Evolutionary conservation across 2,888 invertebrate genomes (phyloP).

Genomic region (Drepana falcataria): DNA sequence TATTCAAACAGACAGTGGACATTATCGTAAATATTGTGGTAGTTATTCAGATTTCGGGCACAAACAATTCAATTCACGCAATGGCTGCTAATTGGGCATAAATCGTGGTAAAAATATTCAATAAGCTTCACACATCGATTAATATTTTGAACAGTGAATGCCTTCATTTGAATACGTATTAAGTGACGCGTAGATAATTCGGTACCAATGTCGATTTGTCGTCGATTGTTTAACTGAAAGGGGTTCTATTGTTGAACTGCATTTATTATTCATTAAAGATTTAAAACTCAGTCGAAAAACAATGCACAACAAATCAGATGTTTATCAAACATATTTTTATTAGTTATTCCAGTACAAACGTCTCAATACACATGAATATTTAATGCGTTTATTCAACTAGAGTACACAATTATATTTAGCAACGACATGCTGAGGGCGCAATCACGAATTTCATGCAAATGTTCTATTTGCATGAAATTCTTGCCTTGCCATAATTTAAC

Average conservation of each 20-base stretch:
- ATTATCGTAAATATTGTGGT: constrained; percentile 78
- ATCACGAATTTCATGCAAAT: constrained; percentile 43
- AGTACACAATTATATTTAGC: constrained; percentile 20
- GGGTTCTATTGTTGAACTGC: constrained; percentile 39
- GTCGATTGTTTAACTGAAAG: constrained; percentile 39
- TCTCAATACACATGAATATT: constrained; percentile 20
- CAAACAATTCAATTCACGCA: constrained; percentile 78
- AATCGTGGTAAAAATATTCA: constrained; percentile 73
- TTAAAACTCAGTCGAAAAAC: constrained; percentile 3
- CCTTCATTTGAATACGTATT: constrained; percentile 65
- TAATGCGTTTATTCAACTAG: constrained; percentile 33
- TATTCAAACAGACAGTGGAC: constrained; percentile 65
- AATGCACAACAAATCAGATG: background rate
- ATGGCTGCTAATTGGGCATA: constrained; percentile 74
- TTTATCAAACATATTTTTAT: too few relatives aligned
- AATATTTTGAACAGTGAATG: constrained; percentile 62
- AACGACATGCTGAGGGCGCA: constrained; percentile 26
- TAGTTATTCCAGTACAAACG: too few relatives aligned
- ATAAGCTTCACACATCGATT: constrained; percentile 72
- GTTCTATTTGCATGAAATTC: too few relatives aligned
- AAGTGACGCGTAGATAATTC: constrained; percentile 60
- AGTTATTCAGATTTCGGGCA: constrained; percentile 73
- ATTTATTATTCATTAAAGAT: constrained; percentile 30
- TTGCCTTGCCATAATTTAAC: constrained; percentile 38
- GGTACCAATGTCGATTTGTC: constrained; percentile 47